These are phyloP conservation scores for Plebejus melissa DNA, from an alignment of 2,888 invertebrate genomes.

Conservation along the genomic window DNA sequence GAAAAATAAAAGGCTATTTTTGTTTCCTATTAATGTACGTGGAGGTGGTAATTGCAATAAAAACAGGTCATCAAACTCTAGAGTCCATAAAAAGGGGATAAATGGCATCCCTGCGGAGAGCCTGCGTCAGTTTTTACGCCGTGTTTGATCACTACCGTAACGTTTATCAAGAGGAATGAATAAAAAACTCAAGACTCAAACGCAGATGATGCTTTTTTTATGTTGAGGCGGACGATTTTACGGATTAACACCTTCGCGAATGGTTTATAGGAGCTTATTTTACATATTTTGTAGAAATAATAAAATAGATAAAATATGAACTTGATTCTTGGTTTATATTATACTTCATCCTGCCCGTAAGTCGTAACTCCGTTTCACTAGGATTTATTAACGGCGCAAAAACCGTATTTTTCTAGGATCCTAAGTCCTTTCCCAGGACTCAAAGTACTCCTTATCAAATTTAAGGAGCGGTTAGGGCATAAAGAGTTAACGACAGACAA, in stretches of 20 bases:
- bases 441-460: no score
- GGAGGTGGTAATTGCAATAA: conserved; percentile 27
- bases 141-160: conserved; percentile 23
- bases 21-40: conserved; percentile 26
- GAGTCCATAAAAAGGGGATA: conserved; percentile 26
- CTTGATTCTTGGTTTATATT: no score
- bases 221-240: not conserved
- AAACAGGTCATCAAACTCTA: conserved; percentile 27
- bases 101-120: conserved; percentile 19
- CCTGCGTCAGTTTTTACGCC: conserved; percentile 19
- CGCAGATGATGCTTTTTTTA: not conserved
- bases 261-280: not conserved
- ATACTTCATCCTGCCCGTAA: no score
- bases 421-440: no score
- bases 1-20: conserved; percentile 14
- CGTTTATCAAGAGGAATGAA: conserved; percentile 21
- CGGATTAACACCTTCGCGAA: not conserved
- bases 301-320: no score
- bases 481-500: no score
- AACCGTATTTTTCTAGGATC: no score
- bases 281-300: not conserved
- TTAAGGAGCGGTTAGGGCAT: no score
- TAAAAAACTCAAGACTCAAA: conserved; percentile 12
- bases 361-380: no score
- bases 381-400: no score